Conservation (phyloP, 2,113 vertebrate species). For the Aleadryas rufinucha region DNA sequence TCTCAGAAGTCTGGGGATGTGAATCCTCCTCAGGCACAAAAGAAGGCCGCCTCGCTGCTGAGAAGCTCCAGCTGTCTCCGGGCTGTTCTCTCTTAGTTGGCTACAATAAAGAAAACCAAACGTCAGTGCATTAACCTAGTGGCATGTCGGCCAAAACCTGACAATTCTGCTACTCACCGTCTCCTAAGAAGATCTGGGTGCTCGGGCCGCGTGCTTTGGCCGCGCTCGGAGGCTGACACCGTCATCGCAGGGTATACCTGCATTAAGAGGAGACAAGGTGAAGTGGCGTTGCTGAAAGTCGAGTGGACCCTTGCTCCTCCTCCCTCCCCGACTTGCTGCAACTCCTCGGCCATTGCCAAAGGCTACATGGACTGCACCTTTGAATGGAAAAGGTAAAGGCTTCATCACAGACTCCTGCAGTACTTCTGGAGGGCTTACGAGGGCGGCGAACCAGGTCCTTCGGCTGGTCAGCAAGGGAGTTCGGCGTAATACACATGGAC, state of each 20-base stretch:
- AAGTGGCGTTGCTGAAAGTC: not conserved
- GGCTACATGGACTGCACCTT: not conserved
- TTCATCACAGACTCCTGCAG: not conserved
- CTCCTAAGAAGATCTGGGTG: accelerated
- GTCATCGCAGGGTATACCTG: not conserved
- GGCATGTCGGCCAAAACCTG: accelerated
- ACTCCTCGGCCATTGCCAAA: accelerated
- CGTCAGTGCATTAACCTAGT: accelerated
- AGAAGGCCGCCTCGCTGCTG: accelerated
- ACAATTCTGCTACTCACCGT: accelerated
- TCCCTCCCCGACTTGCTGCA: accelerated
- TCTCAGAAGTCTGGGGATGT: accelerated
- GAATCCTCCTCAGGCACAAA: accelerated
- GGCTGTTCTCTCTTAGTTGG: too few species aligned
- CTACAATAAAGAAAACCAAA: not conserved
- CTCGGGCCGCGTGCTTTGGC: accelerated
- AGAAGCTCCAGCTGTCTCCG: accelerated
- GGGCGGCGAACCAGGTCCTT: accelerated
- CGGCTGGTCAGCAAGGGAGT: accelerated
- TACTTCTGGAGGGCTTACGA: accelerated
- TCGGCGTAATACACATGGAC: not conserved
- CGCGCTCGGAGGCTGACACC: accelerated
- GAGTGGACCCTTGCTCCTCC: not conserved
- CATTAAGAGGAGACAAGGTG: not conserved
- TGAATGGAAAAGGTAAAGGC: not conserved